These are phyloP conservation scores for Aramus guarauna DNA, from an alignment of 2,113 vertebrate species.

Conservation along the genomic window DNA sequence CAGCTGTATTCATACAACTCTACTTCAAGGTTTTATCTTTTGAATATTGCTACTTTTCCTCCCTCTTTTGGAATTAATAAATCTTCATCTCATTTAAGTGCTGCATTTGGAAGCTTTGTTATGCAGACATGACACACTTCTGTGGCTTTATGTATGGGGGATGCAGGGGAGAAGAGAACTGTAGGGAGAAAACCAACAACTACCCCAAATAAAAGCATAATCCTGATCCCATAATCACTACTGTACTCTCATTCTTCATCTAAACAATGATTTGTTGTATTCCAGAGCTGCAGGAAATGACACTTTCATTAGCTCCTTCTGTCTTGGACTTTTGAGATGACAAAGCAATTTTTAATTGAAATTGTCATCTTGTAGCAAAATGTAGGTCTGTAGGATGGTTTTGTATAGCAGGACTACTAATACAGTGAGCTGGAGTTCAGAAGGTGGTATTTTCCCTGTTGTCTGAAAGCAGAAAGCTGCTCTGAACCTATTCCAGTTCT, in stretches of 20 bases:
- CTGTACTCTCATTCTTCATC: not conserved
- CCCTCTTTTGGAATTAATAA: not conserved
- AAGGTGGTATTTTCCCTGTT: accelerated
- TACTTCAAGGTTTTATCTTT: not conserved
- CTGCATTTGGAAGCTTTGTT: not conserved
- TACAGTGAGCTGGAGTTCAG: not conserved
- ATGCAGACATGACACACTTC: not conserved
- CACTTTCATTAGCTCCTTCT: not conserved
- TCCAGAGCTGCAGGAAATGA: not conserved
- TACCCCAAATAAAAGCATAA: not conserved
- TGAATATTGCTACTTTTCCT: not conserved
- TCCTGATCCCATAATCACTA: not conserved
- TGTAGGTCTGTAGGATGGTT: not conserved
- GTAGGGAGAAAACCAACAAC: not conserved
- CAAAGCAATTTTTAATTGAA: not conserved
- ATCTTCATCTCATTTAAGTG: not conserved
- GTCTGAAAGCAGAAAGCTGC: not conserved
- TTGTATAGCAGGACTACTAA: not conserved
- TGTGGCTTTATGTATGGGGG: not conserved
- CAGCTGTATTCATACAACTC: not conserved
- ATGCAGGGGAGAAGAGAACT: not conserved
- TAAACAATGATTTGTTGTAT: not conserved
- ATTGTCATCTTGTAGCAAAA: not conserved
- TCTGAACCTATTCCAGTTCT: not conserved
- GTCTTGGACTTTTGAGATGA: not conserved